phyloP scores from a whole-genome alignment of 2,888 invertebrate genomes.

The Drosophila merina region DNA sequence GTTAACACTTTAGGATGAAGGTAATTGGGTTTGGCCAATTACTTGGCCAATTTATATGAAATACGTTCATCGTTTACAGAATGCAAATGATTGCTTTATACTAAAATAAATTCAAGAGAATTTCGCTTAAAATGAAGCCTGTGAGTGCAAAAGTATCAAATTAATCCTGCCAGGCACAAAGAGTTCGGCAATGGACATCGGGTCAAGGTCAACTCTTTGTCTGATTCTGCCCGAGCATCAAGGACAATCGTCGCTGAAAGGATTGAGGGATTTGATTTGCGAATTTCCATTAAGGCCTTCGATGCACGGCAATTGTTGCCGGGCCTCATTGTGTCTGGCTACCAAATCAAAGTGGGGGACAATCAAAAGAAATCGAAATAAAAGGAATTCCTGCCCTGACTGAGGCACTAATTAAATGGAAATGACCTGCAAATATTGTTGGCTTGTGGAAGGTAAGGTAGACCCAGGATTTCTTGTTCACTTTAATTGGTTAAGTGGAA shows the following conservation, averaged over 20 bases:
- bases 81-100: not conserved
- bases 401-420: slow-evolving; percentile 18
- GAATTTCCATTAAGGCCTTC: slow-evolving; percentile 25
- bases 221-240: slow-evolving; percentile 1
- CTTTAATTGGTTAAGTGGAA: too few relatives aligned
- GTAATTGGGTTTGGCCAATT: too few relatives aligned
- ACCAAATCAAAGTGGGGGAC: slow-evolving; percentile 25
- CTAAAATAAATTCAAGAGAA: not conserved
- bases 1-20: too few relatives aligned
- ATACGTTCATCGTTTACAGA: not conserved
- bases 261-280: slow-evolving; percentile 25
- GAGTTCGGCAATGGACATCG: not conserved
- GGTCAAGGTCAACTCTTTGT: slow-evolving; percentile 36
- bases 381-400: slow-evolving; percentile 12
- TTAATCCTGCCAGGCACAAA: slow-evolving; percentile 2
- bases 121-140: not conserved
- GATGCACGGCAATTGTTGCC: slow-evolving; percentile 25
- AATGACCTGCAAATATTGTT: not conserved
- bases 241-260: slow-evolving; percentile 24
- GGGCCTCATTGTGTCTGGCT: slow-evolving; percentile 28
- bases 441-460: not conserved
- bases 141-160: slow-evolving; percentile 6
- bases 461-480: not conserved
- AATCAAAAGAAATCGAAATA: slow-evolving; percentile 3
- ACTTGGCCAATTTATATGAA: not conserved